These are phyloP conservation scores for Seriola rivoliana DNA, from an alignment of 2,113 vertebrate species.

Conservation along the genomic window DNA sequence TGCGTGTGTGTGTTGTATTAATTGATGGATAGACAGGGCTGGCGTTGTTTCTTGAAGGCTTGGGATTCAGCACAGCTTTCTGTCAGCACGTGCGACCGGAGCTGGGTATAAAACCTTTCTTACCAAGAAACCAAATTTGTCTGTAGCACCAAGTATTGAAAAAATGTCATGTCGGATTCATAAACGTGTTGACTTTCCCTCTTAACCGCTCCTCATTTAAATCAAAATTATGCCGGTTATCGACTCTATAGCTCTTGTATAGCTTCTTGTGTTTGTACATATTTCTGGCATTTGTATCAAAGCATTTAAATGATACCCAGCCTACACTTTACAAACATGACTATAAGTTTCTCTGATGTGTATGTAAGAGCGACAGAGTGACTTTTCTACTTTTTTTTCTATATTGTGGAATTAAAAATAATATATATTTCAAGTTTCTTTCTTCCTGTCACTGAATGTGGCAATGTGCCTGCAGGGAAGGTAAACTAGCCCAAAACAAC, in stretches of 20 bases:
- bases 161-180: neutral
- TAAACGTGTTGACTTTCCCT: neutral
- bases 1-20: neutral
- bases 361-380: neutral
- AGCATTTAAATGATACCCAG: neutral
- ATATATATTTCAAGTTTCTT: neutral
- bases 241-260: neutral
- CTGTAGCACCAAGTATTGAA: neutral
- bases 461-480: neutral
- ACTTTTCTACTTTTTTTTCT: neutral
- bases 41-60: slow-evolving; percentile 37
- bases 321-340: neutral
- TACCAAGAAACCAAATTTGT: neutral
- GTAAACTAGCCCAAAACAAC: slow-evolving; percentile 18
- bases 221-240: neutral
- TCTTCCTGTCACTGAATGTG: slow-evolving; percentile 9
- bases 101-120: slow-evolving; percentile 8
- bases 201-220: no score
- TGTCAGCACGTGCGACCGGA: slow-evolving; percentile 31
- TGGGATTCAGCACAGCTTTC: neutral
- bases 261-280: neutral
- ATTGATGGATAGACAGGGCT: slow-evolving; percentile 33
- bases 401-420: neutral
- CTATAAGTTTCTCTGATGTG: neutral
- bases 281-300: neutral